Evolutionary conservation across 1,140 invertebrate species (phyloP), one percentile per base, ranked within the genome.

Genomic region (Micrasema longulum): DNA sequence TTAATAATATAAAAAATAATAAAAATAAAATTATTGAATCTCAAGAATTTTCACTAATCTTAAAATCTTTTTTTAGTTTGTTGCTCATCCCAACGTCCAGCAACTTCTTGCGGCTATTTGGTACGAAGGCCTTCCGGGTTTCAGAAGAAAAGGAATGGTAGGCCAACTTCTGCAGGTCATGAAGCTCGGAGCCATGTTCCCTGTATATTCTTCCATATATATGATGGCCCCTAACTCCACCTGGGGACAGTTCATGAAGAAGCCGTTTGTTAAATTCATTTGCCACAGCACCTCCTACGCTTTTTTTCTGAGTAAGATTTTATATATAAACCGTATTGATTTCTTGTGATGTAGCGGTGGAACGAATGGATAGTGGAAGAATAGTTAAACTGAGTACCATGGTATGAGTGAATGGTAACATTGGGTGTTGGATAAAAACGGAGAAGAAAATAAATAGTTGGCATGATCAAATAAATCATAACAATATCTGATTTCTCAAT

Each of bases 261-360:
- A 95, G 78, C 95, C 96, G 0, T 97, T 97, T 80, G 94, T 97
- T 77, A 97, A 97, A 81, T 98, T 98, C 81, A 95, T 97, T 75
- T 93, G 91, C 77, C 94, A 97, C 79, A 96, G 94, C 4, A 89
- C 92, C 3, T 95, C 94, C 1, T 97, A 97, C 80, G 92, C 92
- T 72, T 90, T 94, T 74, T 97, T 97, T 82, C 86, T 97, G n/a
- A 88, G 93, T 94, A 84, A 90, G 91, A 31, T n/a, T n/a, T n/a
- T n/a, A n/a, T n/a, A n/a, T n/a, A n/a, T n/a, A n/a, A n/a, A n/a
- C n/a, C n/a, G n/a, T n/a, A n/a, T n/a, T n/a, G n/a, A n/a, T n/a
- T n/a, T n/a, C n/a, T n/a, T n/a, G n/a, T n/a, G n/a, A n/a, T n/a
- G n/a, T n/a, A n/a, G n/a, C n/a, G n/a, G n/a, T n/a, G n/a, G n/a